These are phyloP conservation scores for Magallana ariakensis DNA, from an alignment of 1,140 invertebrate species.

Conservation along the genomic window DNA sequence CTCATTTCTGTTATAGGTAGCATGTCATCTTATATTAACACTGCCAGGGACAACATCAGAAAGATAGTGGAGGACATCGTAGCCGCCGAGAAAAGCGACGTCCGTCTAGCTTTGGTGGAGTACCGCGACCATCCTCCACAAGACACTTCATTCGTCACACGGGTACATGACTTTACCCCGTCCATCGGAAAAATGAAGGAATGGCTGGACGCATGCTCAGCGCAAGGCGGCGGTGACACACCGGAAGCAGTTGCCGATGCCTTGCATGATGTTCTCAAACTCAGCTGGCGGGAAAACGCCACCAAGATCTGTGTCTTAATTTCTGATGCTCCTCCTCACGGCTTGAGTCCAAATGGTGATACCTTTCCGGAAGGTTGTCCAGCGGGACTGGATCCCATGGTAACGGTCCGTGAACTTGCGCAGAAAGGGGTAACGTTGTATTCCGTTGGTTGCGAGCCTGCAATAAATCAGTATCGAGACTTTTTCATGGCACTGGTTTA, in stretches of 20 bases:
- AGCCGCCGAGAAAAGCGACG: slow-evolving; percentile 69
- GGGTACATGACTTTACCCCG: slow-evolving; percentile 72
- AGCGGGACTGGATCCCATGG: slow-evolving; percentile 70
- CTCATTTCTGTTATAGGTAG: slow-evolving; percentile 62
- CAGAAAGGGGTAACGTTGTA: slow-evolving; percentile 74
- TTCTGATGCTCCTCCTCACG: slow-evolving; percentile 75
- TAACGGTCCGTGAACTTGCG: slow-evolving; percentile 64
- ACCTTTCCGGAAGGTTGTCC: slow-evolving; percentile 64
- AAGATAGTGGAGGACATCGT: slow-evolving; percentile 74
- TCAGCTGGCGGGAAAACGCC: slow-evolving; percentile 70
- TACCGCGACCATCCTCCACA: slow-evolving; percentile 75
- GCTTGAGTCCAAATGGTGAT: slow-evolving; percentile 62
- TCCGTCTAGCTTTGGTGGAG: slow-evolving; percentile 72
- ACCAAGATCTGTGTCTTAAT: slow-evolving; percentile 75
- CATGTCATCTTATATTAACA: slow-evolving; percentile 73
- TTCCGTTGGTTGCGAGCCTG: slow-evolving; percentile 72
- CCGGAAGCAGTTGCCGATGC: slow-evolving; percentile 76
- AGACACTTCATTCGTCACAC: slow-evolving; percentile 69
- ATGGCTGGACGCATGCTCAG: slow-evolving; percentile 67
- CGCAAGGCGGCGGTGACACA: slow-evolving; percentile 71
- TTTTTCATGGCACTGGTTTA: slow-evolving; percentile 74
- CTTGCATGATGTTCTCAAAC: slow-evolving; percentile 70
- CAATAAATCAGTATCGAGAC: slow-evolving; percentile 72
- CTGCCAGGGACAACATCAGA: slow-evolving; percentile 70
- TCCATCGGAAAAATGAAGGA: slow-evolving; percentile 68